Evolutionary conservation across 1,140 invertebrate genomes (phyloP), one percentile per base, ranked within the genome.

Genomic region (Dendrolimus punctatus): DNA sequence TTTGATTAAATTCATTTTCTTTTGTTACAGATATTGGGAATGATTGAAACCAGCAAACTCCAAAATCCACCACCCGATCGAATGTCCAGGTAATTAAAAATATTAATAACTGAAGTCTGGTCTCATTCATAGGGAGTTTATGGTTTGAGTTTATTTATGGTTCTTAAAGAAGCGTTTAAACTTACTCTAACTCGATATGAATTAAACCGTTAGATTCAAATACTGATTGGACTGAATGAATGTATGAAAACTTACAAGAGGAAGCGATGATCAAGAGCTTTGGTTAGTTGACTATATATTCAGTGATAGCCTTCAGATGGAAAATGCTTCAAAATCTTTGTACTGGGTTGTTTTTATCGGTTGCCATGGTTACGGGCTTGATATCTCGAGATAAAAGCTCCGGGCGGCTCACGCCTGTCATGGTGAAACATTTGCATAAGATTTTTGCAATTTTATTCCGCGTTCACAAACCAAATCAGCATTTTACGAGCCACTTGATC

Each of bases 11-110:
- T 6, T 49, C 36, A 40, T 38, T 5, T 48, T 52, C 5, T 23
- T 54, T 76, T 76, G 64, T 81, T 80, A 39, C 78, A 84, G 80
- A 66, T 79, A 68, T 75, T 59, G 76, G 80, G 72, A 76, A 84
- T 81, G 78, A 76, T 51, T 68, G 71, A 77, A 70, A 66, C 57
- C 66, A 72, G 57, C 48, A 76, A 64, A 49, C 65, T 62, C 49
- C 62, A 66, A 45, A 64, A 68, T 66, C 68, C 61, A 66, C 72
- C 71, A 64, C 73, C 75, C 52, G 72, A 75, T 68, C 71, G 69
- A 60, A 72, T 74, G 78, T 73, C 73, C 62, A 76, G 73, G 80
- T 81, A 58, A 71, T 40, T 47, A 49, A 9, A 46, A 38, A 46
- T 46, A 46, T 46, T 1, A 46, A 23, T 5, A n/a, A n/a, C 10